A percentile compares a stretch with the other conserved stretches of the same genome.
Conservation (phyloP, 2,888 invertebrate species). For the Gnatocerus cornutus region DNA sequence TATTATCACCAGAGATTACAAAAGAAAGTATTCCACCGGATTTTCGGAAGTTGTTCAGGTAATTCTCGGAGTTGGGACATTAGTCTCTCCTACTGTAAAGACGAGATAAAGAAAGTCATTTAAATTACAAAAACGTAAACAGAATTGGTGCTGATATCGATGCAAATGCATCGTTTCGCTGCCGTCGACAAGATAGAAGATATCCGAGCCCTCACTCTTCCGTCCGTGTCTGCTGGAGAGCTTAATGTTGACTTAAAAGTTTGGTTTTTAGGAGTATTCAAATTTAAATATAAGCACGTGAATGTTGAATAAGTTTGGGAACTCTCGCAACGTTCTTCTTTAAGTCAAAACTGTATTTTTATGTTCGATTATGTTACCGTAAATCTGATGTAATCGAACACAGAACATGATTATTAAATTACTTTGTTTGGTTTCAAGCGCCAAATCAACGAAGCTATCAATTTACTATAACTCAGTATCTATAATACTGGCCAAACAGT, state of each 20-base stretch:
- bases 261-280: conserved; percentile 2
- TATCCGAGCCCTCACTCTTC: neutral
- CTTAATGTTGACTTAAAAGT: conserved; percentile 11
- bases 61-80: conserved; percentile 26
- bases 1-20: conserved; percentile 17
- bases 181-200: neutral
- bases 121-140: conserved; percentile 46
- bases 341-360: no score
- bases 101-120: conserved; percentile 41
- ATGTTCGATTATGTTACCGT: neutral
- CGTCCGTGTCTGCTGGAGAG: neutral
- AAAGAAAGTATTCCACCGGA: conserved; percentile 4
- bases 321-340: neutral
- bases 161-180: conserved; percentile 29
- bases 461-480: neutral
- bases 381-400: neutral
- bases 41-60: conserved; percentile 12
- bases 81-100: conserved; percentile 30
- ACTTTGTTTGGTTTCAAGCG: neutral
- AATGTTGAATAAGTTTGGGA: neutral
- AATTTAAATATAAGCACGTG: neutral
- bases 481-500: neutral
- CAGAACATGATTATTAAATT: neutral
- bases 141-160: conserved; percentile 33
- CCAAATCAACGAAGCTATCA: neutral